Percentiles rank a stretch among this genome's conserved stretches.
Conservation (phyloP, 2,113 vertebrate genomes). For the Parus major region DNA sequence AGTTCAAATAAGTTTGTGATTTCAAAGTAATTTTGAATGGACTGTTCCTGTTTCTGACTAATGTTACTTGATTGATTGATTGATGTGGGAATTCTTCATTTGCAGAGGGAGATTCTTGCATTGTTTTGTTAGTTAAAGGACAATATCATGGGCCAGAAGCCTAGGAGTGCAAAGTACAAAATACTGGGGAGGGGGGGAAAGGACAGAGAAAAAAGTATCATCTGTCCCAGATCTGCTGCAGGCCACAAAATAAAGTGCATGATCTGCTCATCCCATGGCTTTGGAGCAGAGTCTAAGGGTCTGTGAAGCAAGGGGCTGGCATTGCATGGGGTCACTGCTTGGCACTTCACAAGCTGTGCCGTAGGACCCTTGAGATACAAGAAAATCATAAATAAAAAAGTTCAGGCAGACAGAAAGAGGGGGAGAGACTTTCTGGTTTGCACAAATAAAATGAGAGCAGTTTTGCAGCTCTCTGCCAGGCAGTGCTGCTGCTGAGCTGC, state of each 20-base stretch:
- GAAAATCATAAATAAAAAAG: neutral
- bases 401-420: neutral
- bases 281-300: neutral
- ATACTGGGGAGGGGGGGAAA: accelerated
- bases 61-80: neutral
- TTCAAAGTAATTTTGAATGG: conserved; percentile 37
- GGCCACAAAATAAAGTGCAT: neutral
- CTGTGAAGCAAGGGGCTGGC: neutral
- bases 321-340: neutral
- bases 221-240: neutral
- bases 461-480: neutral
- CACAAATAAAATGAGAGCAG: neutral
- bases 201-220: neutral
- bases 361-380: neutral
- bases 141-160: neutral
- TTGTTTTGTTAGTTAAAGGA: neutral
- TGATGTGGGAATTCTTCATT: neutral
- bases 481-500: neutral
- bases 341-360: accelerated
- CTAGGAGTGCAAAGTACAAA: neutral
- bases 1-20: conserved; percentile 62
- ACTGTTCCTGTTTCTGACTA: neutral
- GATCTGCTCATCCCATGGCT: neutral
- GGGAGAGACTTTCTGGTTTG: neutral
- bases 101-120: neutral